Conservation (phyloP, 2,888 invertebrate species). For the Apamea anceps region DNA sequence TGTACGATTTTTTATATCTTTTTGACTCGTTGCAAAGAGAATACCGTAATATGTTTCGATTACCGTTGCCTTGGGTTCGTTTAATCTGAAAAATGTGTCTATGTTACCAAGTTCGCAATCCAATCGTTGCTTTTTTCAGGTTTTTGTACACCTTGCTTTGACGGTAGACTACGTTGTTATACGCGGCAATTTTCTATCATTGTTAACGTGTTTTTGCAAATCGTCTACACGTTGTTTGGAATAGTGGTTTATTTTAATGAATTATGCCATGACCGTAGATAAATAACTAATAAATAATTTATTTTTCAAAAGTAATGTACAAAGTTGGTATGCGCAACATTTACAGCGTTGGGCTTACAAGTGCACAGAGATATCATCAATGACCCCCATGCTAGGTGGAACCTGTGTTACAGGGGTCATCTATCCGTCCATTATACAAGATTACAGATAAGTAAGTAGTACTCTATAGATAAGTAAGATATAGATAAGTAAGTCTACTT, state of each 20-base stretch:
- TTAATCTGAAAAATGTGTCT: constrained; percentile 80
- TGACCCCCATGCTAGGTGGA: no score
- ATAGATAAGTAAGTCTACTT: no score
- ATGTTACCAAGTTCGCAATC: constrained; percentile 52
- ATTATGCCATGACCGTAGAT: not conserved
- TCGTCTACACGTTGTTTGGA: not conserved
- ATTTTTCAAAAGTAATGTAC: no score
- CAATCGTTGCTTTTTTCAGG: constrained; percentile 37
- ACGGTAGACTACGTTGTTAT: constrained; percentile 2
- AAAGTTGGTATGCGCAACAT: no score
- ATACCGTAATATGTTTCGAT: constrained; percentile 83
- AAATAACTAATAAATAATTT: no score
- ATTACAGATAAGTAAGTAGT: no score
- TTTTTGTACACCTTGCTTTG: constrained; percentile 26
- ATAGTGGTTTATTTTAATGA: not conserved
- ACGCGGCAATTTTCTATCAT: not conserved
- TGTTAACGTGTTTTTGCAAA: not conserved
- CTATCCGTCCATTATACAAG: no score
- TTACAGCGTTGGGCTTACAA: no score
- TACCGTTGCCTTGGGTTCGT: constrained; percentile 77
- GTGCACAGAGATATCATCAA: no score
- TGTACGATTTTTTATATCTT: constrained; percentile 73
- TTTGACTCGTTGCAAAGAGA: constrained; percentile 74
- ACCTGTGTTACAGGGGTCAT: no score
- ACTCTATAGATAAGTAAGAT: no score